Percentiles rank a stretch among this genome's conserved stretches.
These are phyloP conservation scores for Ganaspis brasiliensis DNA, from an alignment of 2,888 invertebrate species.

Conservation along the genomic window DNA sequence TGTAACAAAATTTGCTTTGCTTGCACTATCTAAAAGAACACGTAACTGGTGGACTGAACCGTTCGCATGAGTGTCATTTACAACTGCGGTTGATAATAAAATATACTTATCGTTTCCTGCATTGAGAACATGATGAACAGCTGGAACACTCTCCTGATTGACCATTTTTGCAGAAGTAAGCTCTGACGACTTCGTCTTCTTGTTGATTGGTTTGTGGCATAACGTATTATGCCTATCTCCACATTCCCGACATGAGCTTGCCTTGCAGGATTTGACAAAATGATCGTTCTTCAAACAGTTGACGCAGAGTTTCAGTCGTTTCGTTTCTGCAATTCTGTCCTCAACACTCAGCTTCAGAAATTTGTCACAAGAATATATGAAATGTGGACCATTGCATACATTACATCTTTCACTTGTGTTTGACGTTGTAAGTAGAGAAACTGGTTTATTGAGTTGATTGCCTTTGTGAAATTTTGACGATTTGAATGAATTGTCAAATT, in stretches of 20 bases:
- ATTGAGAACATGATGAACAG: background rate
- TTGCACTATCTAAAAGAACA: constrained; percentile 54
- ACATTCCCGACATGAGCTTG: constrained; percentile 45
- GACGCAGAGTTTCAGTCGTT: constrained; percentile 31
- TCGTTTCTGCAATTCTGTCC: constrained; percentile 42
- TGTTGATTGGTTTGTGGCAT: constrained; percentile 37
- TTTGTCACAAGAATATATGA: constrained; percentile 47
- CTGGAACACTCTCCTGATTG: background rate
- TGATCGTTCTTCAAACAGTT: constrained; percentile 37
- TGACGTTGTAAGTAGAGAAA: too few relatives aligned
- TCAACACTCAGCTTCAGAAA: constrained; percentile 37
- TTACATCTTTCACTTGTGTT: too few relatives aligned
- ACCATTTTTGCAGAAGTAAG: too few relatives aligned
- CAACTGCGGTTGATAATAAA: constrained; percentile 51
- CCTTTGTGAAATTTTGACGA: too few relatives aligned
- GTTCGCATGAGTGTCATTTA: constrained; percentile 37
- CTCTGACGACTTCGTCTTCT: constrained; percentile 6
- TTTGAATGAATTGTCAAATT: too few relatives aligned
- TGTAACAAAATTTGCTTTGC: constrained; percentile 55
- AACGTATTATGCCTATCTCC: constrained; percentile 51
- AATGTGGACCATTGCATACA: constrained; percentile 48
- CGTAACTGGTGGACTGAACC: constrained; percentile 43
- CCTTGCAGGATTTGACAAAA: constrained; percentile 47
- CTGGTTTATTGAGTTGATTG: too few relatives aligned
- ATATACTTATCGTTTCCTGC: constrained; percentile 7